These are phyloP conservation scores for Lerista edwardsae DNA, from an alignment of 2,797 vertebrate genomes.

Conservation along the genomic window DNA sequence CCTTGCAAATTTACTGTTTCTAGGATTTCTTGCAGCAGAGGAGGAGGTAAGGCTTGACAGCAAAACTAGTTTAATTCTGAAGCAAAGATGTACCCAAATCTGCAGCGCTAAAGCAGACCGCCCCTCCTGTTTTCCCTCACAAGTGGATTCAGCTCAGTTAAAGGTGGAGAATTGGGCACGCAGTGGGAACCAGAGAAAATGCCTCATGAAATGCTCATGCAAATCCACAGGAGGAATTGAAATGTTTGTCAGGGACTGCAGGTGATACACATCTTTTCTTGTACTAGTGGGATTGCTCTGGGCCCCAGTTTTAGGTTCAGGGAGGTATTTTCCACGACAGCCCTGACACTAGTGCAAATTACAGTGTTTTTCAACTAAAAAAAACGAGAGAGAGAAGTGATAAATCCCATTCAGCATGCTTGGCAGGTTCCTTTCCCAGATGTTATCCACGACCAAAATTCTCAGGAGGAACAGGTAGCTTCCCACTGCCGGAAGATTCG, in stretches of 20 bases:
- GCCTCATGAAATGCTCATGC: not conserved
- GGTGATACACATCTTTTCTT: not conserved
- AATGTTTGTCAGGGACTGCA: accelerated
- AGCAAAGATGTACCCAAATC: too few species aligned
- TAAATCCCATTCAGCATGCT: not conserved
- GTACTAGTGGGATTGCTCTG: accelerated
- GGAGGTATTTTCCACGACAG: accelerated
- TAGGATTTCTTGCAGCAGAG: not conserved
- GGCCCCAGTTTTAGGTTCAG: accelerated
- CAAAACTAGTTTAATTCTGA: not conserved
- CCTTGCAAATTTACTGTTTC: too few species aligned
- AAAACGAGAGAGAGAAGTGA: not conserved
- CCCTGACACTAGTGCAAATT: accelerated
- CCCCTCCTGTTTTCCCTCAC: not conserved
- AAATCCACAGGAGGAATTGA: not conserved
- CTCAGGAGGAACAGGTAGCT: slow-evolving; percentile 80
- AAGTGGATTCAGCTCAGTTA: not conserved
- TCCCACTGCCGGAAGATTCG: slow-evolving; percentile 95
- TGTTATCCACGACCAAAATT: not conserved
- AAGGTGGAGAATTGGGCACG: not conserved
- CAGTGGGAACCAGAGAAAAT: not conserved
- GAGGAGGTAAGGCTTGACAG: not conserved
- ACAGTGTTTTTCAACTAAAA: too few species aligned
- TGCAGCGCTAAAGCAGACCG: accelerated
- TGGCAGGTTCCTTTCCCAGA: not conserved